These are phyloP conservation scores for Pleuronectes platessa DNA, from an alignment of 2,113 vertebrate genomes.

Conservation along the genomic window DNA sequence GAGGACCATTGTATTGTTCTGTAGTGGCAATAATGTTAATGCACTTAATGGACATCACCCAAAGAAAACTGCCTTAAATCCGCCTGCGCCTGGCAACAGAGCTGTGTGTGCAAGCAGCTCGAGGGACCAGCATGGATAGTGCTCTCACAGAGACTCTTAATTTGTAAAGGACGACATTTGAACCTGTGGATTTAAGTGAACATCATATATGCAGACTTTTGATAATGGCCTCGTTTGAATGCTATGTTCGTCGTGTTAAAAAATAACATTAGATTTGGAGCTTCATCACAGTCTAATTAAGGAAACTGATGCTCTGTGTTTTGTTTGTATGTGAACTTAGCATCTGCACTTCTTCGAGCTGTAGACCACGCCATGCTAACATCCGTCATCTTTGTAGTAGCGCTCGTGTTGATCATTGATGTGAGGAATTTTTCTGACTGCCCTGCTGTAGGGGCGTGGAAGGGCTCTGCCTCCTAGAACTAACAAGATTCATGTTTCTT, in stretches of 20 bases:
- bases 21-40: conserved; percentile 63
- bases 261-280: conserved; percentile 12
- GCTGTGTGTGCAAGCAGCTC: conserved; percentile 28
- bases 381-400: not conserved
- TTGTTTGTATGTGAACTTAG: conserved; percentile 18
- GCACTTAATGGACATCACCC: conserved; percentile 72
- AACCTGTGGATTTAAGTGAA: conserved; percentile 63
- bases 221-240: conserved; percentile 31
- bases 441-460: not conserved
- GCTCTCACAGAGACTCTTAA: conserved; percentile 30
- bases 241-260: conserved; percentile 5
- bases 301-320: conserved; percentile 14
- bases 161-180: conserved; percentile 24
- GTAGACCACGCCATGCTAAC: not conserved
- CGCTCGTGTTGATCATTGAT: not conserved
- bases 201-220: conserved; percentile 46
- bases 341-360: not conserved
- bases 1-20: conserved; percentile 66
- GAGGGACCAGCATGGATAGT: conserved; percentile 39
- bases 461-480: conserved; percentile 41
- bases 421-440: not conserved
- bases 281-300: conserved; percentile 21
- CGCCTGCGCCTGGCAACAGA: conserved; percentile 35
- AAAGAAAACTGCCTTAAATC: conserved; percentile 68
- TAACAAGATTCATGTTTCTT: conserved; percentile 4